A percentile compares a stretch with the other conserved stretches of the same genome.
Conservation (phyloP, 1,140 invertebrate genomes). For the Drosophila prosaltans region DNA sequence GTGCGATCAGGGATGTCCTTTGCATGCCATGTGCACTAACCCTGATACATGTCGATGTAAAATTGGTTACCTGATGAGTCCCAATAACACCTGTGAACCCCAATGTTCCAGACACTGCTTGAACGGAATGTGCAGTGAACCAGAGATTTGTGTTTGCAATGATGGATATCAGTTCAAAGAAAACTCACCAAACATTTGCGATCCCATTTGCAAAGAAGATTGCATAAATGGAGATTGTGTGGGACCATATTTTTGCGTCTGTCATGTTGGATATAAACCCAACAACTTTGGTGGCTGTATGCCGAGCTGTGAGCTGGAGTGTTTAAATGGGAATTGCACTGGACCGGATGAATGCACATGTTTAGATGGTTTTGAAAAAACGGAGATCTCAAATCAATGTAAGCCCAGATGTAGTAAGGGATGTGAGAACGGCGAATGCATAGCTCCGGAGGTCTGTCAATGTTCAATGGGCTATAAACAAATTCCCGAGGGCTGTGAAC, state of each 20-base stretch:
- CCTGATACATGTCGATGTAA: constrained; percentile 86
- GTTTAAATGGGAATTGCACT: constrained; percentile 79
- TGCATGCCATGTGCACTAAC: constrained; percentile 84
- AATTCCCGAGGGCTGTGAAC: no score
- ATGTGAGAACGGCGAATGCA: constrained; percentile 23
- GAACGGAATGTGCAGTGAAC: constrained; percentile 83
- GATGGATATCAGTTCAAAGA: constrained; percentile 83
- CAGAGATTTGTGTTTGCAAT: constrained; percentile 85
- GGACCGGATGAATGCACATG: constrained; percentile 40
- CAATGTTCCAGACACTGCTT: constrained; percentile 57
- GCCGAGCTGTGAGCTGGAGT: constrained; percentile 43
- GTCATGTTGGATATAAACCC: constrained; percentile 84
- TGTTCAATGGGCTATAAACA: constrained; percentile 53
- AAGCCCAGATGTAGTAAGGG: constrained; percentile 21
- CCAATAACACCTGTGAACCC: constrained; percentile 62
- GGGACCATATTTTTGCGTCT: constrained; percentile 83
- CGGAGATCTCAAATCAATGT: constrained; percentile 16
- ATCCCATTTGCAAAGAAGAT: constrained; percentile 77
- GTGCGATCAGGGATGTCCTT: constrained; percentile 84
- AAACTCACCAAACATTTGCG: constrained; percentile 63
- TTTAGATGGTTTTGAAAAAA: constrained; percentile 21
- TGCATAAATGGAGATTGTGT: not conserved
- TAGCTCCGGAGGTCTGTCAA: constrained; percentile 38
- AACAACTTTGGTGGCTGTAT: constrained; percentile 63
- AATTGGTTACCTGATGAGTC: constrained; percentile 84